These are phyloP conservation scores for Oriolus oriolus DNA, from an alignment of 2,113 vertebrate genomes.

Conservation along the genomic window DNA sequence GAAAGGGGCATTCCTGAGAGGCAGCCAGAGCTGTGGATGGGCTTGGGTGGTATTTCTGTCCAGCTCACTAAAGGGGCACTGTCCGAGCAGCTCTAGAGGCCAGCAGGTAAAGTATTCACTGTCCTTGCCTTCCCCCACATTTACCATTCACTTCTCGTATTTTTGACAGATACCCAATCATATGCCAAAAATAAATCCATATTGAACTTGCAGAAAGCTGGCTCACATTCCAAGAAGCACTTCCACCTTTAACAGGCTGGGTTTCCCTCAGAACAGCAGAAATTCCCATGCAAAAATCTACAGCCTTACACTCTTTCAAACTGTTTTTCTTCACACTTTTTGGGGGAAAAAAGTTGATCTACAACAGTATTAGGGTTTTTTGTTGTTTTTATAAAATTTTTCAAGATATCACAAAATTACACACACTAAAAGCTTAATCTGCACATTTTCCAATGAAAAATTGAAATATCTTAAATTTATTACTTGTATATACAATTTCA, in stretches of 20 bases:
- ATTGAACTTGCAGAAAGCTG: not conserved
- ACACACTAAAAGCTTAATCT: slow-evolving; percentile 52
- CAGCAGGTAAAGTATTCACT: not conserved
- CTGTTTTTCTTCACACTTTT: not conserved
- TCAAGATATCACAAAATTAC: slow-evolving; percentile 64
- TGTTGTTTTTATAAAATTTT: slow-evolving; percentile 69
- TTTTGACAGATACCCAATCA: not conserved
- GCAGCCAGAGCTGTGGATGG: not conserved
- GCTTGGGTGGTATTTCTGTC: not conserved
- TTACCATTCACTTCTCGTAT: accelerated
- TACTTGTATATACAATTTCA: slow-evolving; percentile 72
- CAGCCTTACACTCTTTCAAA: not conserved
- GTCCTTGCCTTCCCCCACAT: not conserved
- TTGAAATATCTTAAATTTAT: slow-evolving; percentile 53
- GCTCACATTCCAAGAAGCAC: not conserved
- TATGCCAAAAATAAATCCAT: not conserved
- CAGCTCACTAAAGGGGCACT: not conserved
- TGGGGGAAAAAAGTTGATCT: not conserved
- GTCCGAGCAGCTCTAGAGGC: not conserved
- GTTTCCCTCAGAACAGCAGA: not conserved
- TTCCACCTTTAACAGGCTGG: not conserved
- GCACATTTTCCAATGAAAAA: slow-evolving; percentile 60
- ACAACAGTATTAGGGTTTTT: not conserved
- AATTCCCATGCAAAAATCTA: not conserved
- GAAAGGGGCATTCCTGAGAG: not conserved